Conservation (phyloP, 2,797 vertebrate genomes). For the Microhierax caerulescens region DNA sequence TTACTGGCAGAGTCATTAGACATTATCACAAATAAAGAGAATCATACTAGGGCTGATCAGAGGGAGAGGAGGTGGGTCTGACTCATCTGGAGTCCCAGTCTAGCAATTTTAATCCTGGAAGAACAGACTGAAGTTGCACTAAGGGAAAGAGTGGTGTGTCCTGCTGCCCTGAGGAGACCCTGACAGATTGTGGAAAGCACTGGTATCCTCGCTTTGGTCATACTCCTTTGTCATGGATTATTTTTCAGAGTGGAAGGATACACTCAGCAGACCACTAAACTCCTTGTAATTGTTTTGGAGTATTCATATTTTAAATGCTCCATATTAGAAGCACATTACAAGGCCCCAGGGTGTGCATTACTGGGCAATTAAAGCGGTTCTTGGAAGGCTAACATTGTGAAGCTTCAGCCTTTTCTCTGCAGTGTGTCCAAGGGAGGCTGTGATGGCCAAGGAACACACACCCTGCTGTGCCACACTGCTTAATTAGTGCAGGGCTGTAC, state of each 20-base stretch:
- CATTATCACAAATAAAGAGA: neutral
- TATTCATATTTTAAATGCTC: conserved; percentile 33
- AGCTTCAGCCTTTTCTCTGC: conserved; percentile 41
- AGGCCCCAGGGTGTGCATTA: conserved; percentile 65
- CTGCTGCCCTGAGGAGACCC: neutral
- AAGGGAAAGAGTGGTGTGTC: neutral
- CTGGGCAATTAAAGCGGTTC: conserved; percentile 50
- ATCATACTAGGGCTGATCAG: neutral
- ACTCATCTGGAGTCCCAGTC: neutral
- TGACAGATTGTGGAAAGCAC: neutral
- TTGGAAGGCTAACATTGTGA: conserved; percentile 35
- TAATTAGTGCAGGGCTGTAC: neutral
- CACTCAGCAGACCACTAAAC: conserved; percentile 1
- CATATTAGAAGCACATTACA: conserved; percentile 64
- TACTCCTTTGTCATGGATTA: neutral
- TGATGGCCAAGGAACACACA: conserved; percentile 26
- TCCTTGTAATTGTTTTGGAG: conserved; percentile 52
- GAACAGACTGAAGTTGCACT: neutral
- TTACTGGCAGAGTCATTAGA: neutral
- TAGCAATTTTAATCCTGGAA: neutral
- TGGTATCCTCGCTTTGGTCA: neutral
- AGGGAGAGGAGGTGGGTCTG: neutral
- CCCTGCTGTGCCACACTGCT: neutral
- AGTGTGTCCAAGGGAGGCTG: neutral
- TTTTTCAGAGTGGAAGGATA: conserved; percentile 13